A percentile compares a stretch with the other conserved stretches of the same genome.
Evolutionary conservation across 1,140 invertebrate species (phyloP).

Genomic region (Cotesia glomerata): DNA sequence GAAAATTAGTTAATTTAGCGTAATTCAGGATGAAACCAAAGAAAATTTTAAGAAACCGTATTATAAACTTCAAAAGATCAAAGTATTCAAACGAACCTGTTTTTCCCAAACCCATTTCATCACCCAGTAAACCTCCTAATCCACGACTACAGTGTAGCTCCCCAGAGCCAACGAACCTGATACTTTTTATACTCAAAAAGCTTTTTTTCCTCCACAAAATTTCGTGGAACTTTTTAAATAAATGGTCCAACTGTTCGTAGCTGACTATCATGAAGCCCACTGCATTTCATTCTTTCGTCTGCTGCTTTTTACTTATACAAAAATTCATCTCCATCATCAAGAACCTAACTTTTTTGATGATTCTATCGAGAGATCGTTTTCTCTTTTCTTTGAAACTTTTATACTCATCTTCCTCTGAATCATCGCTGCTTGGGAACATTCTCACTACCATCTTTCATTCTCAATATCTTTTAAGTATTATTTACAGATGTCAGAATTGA

Average conservation of each 20-base stretch:
- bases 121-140: slow-evolving; percentile 84
- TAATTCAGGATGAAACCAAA: no score
- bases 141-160: slow-evolving; percentile 81
- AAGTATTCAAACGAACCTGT: slow-evolving; percentile 57
- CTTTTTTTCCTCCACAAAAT: slow-evolving; percentile 84
- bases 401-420: slow-evolving; percentile 45
- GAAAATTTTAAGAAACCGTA: no score
- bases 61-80: no score
- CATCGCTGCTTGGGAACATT: slow-evolving; percentile 66
- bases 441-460: slow-evolving; percentile 64
- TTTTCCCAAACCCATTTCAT: slow-evolving; percentile 93
- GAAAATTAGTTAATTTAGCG: no score
- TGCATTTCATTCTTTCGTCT: slow-evolving; percentile 48
- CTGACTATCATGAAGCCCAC: slow-evolving; percentile 56
- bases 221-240: slow-evolving; percentile 77
- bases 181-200: slow-evolving; percentile 80
- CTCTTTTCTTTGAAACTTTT: slow-evolving; percentile 30
- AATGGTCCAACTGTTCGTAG: slow-evolving; percentile 75
- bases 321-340: slow-evolving; percentile 75
- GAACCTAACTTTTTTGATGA: slow-evolving; percentile 44
- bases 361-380: neutral
- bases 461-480: slow-evolving; percentile 24
- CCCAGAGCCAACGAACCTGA: slow-evolving; percentile 93
- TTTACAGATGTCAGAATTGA: neutral
- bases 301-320: slow-evolving; percentile 70